Evolutionary conservation across 2,888 invertebrate genomes (phyloP), one percentile per base, ranked within the genome.

Genomic region (Pachymerium ferrugineum): DNA sequence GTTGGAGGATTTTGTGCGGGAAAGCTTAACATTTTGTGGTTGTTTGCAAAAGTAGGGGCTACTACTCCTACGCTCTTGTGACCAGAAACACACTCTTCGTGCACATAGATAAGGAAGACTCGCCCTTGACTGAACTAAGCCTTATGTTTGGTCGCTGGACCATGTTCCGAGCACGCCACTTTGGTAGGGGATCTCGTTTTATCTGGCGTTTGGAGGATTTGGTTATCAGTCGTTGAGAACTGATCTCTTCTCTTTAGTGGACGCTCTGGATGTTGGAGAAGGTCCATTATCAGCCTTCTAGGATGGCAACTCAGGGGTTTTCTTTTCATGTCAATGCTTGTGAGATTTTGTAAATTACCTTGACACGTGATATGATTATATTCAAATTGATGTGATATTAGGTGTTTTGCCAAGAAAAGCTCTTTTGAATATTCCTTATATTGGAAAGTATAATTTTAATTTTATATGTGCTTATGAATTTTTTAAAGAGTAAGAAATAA

Each of bases 41-140:
- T 54, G 62, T 62, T 62, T 62, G 62, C 62, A 25, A 62, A 62
- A 62, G n/a, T n/a, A n/a, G n/a, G 28, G 28, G 47, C n/a, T 62
- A 14, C n/a, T n/a, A n/a, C n/a, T n/a, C n/a, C n/a, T n/a, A n/a
- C n/a, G n/a, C 28, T 25, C 28, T 28, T 25, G 3, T 62, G 62
- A 28, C 25, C 62, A 62, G 62, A 62, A n/a, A 22, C 62, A 62
- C 5, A 38, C n/a, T 6, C 38, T n/a, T 38, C 38, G 38, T 38
- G 38, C n/a, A 38, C 38, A 12, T n/a, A 62, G 62, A 62, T 62
- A 62, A 62, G 62, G 4, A 25, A 54, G 62, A 62, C 25, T 22
- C 62, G 25, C 62, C 25, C 28, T 28, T 28, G 19, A 54, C 22
- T 54, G 62, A 62, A 62, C 62, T 62, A 28, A 62, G 62, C 28